A percentile compares a stretch with the other conserved stretches of the same genome.
These are phyloP conservation scores for Albula glossodonta DNA, from an alignment of 2,113 vertebrate species.

Conservation along the genomic window DNA sequence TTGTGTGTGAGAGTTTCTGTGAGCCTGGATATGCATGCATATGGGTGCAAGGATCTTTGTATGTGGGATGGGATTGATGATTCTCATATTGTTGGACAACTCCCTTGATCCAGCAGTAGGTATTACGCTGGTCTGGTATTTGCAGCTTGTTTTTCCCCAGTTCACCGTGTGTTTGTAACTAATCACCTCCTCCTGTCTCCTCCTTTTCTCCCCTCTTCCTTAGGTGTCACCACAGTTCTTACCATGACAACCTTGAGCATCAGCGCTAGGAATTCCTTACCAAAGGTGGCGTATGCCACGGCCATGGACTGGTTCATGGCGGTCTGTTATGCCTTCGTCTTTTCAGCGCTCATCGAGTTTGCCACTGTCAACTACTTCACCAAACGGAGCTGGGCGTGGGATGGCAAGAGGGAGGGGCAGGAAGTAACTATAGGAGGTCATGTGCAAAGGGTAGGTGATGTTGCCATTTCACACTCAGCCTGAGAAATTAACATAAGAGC, in stretches of 20 bases:
- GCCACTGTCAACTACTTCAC: constrained; percentile 99
- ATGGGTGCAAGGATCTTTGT: no score
- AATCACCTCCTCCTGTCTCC: constrained; percentile 13
- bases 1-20: background rate
- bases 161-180: background rate
- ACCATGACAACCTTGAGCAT: constrained; percentile 99
- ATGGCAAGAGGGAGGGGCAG: constrained; percentile 94
- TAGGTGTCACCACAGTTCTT: constrained; percentile 97
- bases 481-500: background rate
- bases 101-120: no score
- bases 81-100: no score
- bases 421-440: constrained; percentile 60
- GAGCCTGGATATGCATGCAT: no score
- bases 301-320: constrained; percentile 99
- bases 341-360: constrained; percentile 98
- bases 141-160: no score
- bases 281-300: constrained; percentile 97
- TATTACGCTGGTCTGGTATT: no score
- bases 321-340: constrained; percentile 99
- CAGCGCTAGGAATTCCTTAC: constrained; percentile 97
- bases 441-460: constrained; percentile 77
- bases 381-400: constrained; percentile 99
- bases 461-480: background rate
- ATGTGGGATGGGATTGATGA: no score
- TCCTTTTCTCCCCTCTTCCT: constrained; percentile 44